phyloP scores from a whole-genome alignment of 2,888 invertebrate species.

The Dysmachus trigonus region DNA sequence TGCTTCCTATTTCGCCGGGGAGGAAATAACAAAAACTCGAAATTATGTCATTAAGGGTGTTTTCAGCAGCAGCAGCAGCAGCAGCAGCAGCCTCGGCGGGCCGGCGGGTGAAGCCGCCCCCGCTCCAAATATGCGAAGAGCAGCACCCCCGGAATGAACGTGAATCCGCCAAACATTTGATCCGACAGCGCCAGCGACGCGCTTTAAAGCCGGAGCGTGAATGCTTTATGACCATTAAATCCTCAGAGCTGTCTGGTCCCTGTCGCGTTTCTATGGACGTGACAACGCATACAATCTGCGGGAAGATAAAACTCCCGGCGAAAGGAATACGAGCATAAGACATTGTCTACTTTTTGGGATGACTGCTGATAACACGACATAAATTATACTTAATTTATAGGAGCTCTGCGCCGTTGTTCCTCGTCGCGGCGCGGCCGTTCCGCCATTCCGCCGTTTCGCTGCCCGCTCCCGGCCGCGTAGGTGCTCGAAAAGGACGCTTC shows the following conservation, averaged over 20 bases:
- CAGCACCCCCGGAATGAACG: not conserved
- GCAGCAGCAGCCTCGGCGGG: not conserved
- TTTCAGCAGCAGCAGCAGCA: not conserved
- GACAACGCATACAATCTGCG: slow-evolving; percentile 24
- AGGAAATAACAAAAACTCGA: slow-evolving; percentile 27
- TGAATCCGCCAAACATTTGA: not conserved
- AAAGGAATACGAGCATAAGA: not conserved
- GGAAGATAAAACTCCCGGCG: not conserved
- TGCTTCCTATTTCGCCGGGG: slow-evolving; percentile 15
- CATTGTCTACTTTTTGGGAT: slow-evolving; percentile 15
- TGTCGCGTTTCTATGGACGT: slow-evolving; percentile 10
- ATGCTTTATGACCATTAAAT: slow-evolving; percentile 34
- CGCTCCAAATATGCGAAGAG: no score
- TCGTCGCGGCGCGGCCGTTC: not conserved
- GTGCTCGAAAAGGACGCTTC: not conserved
- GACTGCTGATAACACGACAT: slow-evolving; percentile 10
- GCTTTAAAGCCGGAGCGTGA: not conserved
- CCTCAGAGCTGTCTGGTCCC: slow-evolving; percentile 23
- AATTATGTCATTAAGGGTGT: slow-evolving; percentile 9
- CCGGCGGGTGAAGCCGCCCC: no score
- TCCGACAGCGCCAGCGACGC: not conserved
- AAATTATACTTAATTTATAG: slow-evolving; percentile 26
- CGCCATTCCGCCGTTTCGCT: not conserved
- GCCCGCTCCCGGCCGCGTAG: not conserved
- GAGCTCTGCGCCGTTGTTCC: not conserved